Base-by-base conservation (phyloP, 2,113 vertebrate genomes). In the Natator depressus region DNA sequence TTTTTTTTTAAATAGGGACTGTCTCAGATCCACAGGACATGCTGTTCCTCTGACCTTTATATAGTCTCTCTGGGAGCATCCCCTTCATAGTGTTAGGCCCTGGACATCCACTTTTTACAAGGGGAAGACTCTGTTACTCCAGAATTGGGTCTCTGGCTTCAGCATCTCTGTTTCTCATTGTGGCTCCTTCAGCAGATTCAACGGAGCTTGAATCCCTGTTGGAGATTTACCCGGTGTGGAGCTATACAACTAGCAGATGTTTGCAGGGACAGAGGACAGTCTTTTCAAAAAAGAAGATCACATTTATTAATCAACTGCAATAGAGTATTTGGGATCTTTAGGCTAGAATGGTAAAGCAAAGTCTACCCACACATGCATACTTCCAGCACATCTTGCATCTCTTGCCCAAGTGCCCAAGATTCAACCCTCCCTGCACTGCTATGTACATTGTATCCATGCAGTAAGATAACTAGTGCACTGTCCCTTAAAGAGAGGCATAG, bases 331-430 rank as follows among this genome's bases (percentile, higher is more conserved):
- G 1, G 2, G 51, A 2, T 1, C 38, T 17, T 80, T 89, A 87
- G 90, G 72, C 3, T 86, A 54, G 6, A 92, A 24, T 2, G 87
- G 13, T 13, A 89, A 89, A 91, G 80, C 46, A 8, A 86, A 89
- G 4, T 35, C 19, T 62, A 31, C 0, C 0, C 6, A n/a, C 79
- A n/a, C 0, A 0, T 4, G 35, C 1, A 22, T 47, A 80, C 62
- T 88, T 19, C 54, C 8, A 72, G 19, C 9, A 38, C 8, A 38
- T n/a, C 65, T n/a, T 72, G 65, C 35, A 19, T 62, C 25, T 81
- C 55, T 75, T 85, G 0, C 83, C 81, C 35, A 0, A 53, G 27
- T 2, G 65, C n/a, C 6, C 29, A 72, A 72, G 65, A 38, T 69
- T 38, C 65, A 69, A 10, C 19, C 14, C 31, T 69, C 8, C 35